A percentile compares a stretch with the other conserved stretches of the same genome.
These are phyloP conservation scores for Phrynocephalus vlangalii DNA, from an alignment of 2,797 vertebrate species.

Conservation along the genomic window DNA sequence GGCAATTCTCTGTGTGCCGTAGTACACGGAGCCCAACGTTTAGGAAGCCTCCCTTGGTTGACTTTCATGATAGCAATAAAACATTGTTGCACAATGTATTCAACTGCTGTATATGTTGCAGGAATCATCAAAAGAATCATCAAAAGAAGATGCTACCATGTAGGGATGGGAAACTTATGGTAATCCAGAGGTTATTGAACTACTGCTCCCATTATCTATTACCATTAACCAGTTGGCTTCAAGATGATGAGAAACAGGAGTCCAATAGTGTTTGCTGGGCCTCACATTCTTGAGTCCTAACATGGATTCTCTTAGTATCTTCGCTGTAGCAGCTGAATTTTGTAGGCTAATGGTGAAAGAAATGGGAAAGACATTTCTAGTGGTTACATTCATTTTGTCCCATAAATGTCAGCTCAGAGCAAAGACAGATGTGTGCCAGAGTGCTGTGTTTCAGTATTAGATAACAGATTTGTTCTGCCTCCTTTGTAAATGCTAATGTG, in stretches of 20 bases:
- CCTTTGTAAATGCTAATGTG: conserved; percentile 18
- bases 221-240: neutral
- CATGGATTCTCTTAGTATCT: neutral
- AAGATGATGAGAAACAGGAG: neutral
- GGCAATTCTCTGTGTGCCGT: neutral
- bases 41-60: neutral
- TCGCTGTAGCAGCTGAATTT: neutral
- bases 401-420: conserved; percentile 16
- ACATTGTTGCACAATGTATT: neutral
- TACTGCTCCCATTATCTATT: neutral
- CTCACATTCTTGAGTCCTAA: neutral
- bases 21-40: too few relatives aligned
- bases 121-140: neutral
- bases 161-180: neutral
- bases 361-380: neutral
- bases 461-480: conserved; percentile 25
- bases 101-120: neutral
- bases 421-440: neutral
- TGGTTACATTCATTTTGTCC: neutral
- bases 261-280: neutral
- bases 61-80: neutral
- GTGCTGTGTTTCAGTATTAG: conserved; percentile 3
- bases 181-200: neutral
- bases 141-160: neutral
- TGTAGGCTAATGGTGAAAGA: neutral